phyloP scores from a whole-genome alignment of 1,140 invertebrate species.

The Trinorchestia longiramus region DNA sequence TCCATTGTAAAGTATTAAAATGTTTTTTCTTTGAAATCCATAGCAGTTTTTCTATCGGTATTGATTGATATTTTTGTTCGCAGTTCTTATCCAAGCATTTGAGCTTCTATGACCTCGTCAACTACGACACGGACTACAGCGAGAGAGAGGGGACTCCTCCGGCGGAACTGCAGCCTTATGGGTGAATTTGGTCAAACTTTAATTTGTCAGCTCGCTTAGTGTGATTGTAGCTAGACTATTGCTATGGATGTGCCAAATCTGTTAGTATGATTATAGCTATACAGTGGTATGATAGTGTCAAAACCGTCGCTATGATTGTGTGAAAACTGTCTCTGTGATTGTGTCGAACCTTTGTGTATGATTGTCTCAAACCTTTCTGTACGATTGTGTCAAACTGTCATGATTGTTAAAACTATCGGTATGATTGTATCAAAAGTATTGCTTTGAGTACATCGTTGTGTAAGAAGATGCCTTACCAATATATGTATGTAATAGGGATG shows the following conservation, averaged over 20 bases:
- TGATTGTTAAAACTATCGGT: too few species aligned
- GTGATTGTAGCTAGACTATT: background rate
- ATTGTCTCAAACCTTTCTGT: too few species aligned
- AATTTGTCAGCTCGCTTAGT: background rate
- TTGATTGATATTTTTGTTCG: background rate
- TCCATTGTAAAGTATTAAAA: background rate
- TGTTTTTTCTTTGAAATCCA: background rate
- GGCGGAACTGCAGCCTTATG: background rate
- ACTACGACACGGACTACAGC: conserved; percentile 6
- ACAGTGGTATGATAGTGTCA: background rate
- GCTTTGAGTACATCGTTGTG: too few species aligned
- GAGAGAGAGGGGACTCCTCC: background rate
- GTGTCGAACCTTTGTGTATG: too few species aligned
- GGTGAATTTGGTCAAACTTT: background rate
- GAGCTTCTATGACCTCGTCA: background rate
- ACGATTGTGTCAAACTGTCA: too few species aligned
- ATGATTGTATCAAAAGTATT: too few species aligned
- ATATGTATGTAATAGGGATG: too few species aligned
- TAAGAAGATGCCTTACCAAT: too few species aligned
- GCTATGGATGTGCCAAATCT: background rate
- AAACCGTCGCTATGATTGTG: too few species aligned
- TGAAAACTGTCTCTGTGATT: too few species aligned
- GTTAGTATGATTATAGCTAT: background rate
- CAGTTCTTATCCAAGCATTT: conserved; percentile 24
- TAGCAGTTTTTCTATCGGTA: background rate